Evolutionary conservation across 2,113 vertebrate genomes (phyloP), one percentile per base, ranked within the genome.

Genomic region (Phylloscopus trochilus): DNA sequence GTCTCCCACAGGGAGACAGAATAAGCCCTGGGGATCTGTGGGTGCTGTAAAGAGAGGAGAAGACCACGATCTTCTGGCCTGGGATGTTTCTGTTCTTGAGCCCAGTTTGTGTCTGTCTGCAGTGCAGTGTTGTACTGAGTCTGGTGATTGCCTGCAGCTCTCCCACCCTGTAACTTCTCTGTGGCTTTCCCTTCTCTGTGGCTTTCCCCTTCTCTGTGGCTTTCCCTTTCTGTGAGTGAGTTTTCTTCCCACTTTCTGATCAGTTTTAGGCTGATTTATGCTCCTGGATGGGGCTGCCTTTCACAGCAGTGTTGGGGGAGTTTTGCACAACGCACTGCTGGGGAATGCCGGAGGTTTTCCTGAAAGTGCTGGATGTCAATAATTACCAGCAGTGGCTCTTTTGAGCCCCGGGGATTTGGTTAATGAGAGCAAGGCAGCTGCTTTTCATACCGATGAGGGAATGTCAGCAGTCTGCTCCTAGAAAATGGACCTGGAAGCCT

Each of bases 41-140:
- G 19, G 37, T 7, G 0, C 41, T n/a, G 24, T 2, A n/a, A 20
- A 11, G 60, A 17, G 58, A 56, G 43, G 69, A 60, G 37, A 47
- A 11, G 14, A 13, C 19, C 24, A 0, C 1, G 15, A 8, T 27
- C 4, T 35, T 15, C 9, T 3, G 37, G 66, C 83, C 44, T 80
- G 13, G 4, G 10, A 0, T 2, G 5, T 1, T 23, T 1, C 1
- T 13, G 8, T 20, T 63, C 26, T 2, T 15, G 15, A 41, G 9
- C 21, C 10, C 15, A 0, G 14, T 37, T 60, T 35, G 6, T 21
- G 6, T 70, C 19, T 59, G 28, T 7, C 16, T 58, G 72, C 33
- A 13, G 60, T 0, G 0, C 3, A 10, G 47, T 0, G 13, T 9
- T 44, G 72, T 5, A 3, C 15, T 0, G 14, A 35, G 28, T 21